Percentiles rank a stretch among this genome's conserved stretches.
These are phyloP conservation scores for Neomorphus geoffroyi DNA, from an alignment of 2,797 vertebrate genomes.

Conservation along the genomic window DNA sequence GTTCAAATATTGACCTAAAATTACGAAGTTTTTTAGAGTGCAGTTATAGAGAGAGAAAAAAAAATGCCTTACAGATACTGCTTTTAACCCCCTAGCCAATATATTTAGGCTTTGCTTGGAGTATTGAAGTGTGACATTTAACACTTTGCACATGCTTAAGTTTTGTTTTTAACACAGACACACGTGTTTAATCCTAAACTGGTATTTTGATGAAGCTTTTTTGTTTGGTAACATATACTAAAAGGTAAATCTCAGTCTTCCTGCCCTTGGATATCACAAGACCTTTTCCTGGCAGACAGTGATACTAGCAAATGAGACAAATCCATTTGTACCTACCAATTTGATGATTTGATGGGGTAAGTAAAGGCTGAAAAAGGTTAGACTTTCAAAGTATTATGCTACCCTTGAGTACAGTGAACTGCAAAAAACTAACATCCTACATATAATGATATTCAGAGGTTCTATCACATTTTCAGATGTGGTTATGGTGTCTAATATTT, in stretches of 20 bases:
- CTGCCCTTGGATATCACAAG: not conserved
- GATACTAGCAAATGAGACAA: not conserved
- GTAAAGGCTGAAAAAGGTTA: not conserved
- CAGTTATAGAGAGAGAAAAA: not conserved
- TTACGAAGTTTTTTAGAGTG: not conserved
- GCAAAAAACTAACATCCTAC: not conserved
- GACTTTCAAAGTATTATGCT: not conserved
- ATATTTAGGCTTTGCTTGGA: not conserved
- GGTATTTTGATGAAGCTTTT: not conserved
- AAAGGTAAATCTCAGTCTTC: not conserved
- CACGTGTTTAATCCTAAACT: not conserved
- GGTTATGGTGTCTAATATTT: not conserved
- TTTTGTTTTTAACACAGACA: not conserved
- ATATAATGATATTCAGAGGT: not conserved
- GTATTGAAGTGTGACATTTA: not conserved
- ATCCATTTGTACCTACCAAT: not conserved
- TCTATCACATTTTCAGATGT: not conserved
- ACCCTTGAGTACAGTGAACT: not conserved
- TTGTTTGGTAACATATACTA: not conserved
- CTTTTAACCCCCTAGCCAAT: not conserved
- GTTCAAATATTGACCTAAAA: slow-evolving; percentile 93
- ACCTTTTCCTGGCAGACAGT: not conserved
- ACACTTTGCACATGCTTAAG: not conserved
- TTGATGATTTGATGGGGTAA: not conserved
- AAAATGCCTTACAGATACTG: not conserved